Evolutionary conservation across 2,797 vertebrate species (phyloP).

Genomic region (Anas acuta): DNA sequence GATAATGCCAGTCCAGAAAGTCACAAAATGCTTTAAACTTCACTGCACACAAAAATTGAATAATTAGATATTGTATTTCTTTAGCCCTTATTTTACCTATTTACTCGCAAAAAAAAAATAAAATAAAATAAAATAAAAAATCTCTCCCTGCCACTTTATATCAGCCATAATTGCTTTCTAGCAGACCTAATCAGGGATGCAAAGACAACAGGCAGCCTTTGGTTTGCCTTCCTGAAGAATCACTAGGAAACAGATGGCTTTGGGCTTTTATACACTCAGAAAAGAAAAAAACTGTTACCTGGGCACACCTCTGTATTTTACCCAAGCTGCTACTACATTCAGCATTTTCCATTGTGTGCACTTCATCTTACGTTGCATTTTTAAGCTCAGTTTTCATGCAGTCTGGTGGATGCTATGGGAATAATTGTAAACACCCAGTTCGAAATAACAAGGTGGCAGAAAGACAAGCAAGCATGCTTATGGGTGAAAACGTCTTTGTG

Average conservation of each 20-base stretch:
- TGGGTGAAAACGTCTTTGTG: not conserved
- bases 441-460: not conserved
- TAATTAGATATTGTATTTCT: not conserved
- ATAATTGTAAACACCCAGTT: not conserved
- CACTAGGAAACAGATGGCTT: not conserved
- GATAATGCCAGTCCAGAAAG: not conserved
- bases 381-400: not conserved
- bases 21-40: not conserved
- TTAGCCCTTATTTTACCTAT: not conserved
- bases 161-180: not conserved
- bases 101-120: not conserved
- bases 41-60: not conserved
- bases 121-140: not conserved
- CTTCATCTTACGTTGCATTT: too few relatives aligned
- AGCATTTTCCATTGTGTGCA: accelerated
- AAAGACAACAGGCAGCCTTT: not conserved
- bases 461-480: not conserved
- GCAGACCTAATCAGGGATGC: not conserved
- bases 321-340: not conserved
- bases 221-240: not conserved
- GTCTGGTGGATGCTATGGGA: not conserved
- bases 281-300: not conserved
- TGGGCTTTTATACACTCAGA: not conserved
- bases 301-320: not conserved
- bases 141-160: not conserved